These are phyloP conservation scores for Ovis canadensis DNA, from an alignment of 2,113 vertebrate species.

Conservation along the genomic window DNA sequence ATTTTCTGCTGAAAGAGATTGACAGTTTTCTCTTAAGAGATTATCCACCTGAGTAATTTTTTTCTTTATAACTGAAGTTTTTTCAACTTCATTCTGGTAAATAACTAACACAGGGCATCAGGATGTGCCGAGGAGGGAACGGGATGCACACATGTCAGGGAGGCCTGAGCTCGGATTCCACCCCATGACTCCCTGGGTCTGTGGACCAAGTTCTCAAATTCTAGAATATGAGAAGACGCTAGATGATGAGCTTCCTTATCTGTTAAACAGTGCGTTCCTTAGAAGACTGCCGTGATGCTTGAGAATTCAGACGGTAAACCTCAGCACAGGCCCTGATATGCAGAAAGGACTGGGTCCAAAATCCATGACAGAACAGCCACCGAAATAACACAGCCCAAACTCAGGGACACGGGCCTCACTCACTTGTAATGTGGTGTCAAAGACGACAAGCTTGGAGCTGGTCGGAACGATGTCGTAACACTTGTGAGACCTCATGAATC, in stretches of 20 bases:
- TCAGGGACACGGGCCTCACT: slow-evolving; percentile 61
- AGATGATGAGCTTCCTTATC: background rate
- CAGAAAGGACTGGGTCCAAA: background rate
- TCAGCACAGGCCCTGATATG: fast-evolving
- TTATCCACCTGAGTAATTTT: background rate
- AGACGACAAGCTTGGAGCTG: slow-evolving; percentile 98
- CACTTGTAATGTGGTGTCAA: slow-evolving; percentile 97
- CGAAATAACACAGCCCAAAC: background rate
- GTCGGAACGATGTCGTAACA: slow-evolving; percentile 99
- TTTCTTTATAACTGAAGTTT: background rate
- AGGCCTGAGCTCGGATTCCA: background rate
- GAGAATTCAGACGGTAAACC: background rate
- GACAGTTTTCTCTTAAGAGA: background rate
- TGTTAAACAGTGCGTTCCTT: background rate
- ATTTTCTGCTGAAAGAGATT: background rate
- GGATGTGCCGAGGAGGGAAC: fast-evolving
- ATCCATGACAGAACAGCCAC: fast-evolving
- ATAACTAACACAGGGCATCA: background rate
- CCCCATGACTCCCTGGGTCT: fast-evolving
- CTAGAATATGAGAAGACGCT: background rate
- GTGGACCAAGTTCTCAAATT: background rate
- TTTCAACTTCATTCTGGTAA: background rate
- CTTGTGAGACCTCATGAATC: slow-evolving; percentile 98
- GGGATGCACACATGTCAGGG: background rate
- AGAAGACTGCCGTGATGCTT: fast-evolving